Evolutionary conservation across 2,113 vertebrate genomes (phyloP).

Genomic region (Montifringilla adamsi): DNA sequence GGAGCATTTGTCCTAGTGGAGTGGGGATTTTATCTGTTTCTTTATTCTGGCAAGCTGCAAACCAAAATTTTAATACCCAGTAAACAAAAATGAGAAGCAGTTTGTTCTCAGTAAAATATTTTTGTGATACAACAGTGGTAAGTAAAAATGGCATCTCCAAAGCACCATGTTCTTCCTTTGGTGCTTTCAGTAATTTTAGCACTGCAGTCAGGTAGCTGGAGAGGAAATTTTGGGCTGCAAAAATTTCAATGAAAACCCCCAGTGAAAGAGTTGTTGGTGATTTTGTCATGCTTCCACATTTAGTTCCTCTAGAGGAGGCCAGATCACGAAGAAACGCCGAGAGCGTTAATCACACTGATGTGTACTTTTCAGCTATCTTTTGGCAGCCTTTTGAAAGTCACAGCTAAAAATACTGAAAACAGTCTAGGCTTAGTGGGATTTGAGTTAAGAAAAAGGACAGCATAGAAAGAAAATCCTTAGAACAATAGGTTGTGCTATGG

Average conservation of each 20-base stretch:
- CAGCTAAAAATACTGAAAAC: constrained; percentile 42
- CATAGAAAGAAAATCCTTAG: neutral
- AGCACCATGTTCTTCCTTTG: neutral
- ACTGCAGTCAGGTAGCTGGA: neutral
- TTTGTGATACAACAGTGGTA: neutral
- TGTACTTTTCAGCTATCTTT: neutral
- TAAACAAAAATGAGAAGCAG: neutral
- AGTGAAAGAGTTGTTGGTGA: neutral
- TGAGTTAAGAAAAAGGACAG: neutral
- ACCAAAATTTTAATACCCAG: neutral
- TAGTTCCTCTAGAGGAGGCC: neutral
- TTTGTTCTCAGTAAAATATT: neutral
- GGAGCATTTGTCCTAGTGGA: neutral
- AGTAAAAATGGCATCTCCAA: neutral
- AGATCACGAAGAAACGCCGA: neutral
- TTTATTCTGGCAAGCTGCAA: neutral
- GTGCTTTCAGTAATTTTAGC: neutral
- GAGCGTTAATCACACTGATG: neutral
- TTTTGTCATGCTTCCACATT: neutral
- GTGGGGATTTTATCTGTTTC: neutral
- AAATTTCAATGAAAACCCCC: neutral
- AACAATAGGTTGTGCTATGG: neutral
- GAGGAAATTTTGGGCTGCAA: neutral
- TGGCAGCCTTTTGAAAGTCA: constrained; percentile 44
- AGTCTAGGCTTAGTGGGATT: neutral